Percentiles rank a stretch among this genome's conserved stretches.
Conservation (phyloP, 2,797 vertebrate species). For the Argyrosomus regius region DNA sequence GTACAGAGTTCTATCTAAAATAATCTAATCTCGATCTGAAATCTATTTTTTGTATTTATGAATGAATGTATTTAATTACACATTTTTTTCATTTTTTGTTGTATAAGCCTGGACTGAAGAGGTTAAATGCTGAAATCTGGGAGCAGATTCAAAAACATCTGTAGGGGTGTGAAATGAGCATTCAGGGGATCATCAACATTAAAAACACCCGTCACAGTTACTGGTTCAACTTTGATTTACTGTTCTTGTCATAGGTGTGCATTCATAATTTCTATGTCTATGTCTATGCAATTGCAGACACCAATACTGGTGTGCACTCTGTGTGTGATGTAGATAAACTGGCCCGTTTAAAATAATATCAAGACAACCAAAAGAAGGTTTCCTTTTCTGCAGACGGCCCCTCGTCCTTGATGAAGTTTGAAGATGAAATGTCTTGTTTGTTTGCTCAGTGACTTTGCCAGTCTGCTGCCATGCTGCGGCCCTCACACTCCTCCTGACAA, state of each 20-base stretch:
- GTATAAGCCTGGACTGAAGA: too few species aligned
- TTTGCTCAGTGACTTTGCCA: background rate
- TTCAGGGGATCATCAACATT: too few species aligned
- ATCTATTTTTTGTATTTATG: background rate
- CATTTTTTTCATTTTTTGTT: too few species aligned
- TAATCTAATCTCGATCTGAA: background rate
- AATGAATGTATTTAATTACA: background rate
- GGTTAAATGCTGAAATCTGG: too few species aligned
- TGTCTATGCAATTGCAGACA: too few species aligned
- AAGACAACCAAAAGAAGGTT: too few species aligned
- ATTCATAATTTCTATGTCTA: background rate
- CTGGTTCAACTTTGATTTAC: background rate
- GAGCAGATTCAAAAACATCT: too few species aligned
- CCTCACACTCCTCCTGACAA: conserved; percentile 3
- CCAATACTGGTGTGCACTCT: too few species aligned
- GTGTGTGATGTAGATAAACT: too few species aligned
- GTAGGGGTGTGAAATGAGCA: too few species aligned
- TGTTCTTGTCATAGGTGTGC: background rate
- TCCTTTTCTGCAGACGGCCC: background rate
- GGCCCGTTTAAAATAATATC: too few species aligned
- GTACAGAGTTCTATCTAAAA: background rate
- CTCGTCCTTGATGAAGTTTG: background rate
- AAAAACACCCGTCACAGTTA: background rate
- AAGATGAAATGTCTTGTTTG: background rate
- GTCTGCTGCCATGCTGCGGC: conserved; percentile 5